These are phyloP conservation scores for Drosophila serrata DNA, from an alignment of 1,140 invertebrate genomes.

Conservation along the genomic window DNA sequence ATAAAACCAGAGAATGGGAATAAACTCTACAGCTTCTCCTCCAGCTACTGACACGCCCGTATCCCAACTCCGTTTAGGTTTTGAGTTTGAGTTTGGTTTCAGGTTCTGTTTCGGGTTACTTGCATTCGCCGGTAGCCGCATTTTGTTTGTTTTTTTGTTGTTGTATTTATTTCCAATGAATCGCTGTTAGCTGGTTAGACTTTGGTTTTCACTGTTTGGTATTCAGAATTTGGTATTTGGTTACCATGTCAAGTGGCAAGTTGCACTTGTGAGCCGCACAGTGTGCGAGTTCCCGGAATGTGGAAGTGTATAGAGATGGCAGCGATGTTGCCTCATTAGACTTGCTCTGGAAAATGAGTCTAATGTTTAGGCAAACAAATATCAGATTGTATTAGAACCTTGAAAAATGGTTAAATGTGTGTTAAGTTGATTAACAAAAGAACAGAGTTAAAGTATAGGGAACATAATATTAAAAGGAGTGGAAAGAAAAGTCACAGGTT, in stretches of 20 bases:
- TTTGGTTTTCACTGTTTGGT: slow-evolving; percentile 56
- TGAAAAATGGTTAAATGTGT: slow-evolving; percentile 1
- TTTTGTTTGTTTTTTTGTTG: slow-evolving; percentile 71
- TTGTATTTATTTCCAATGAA: slow-evolving; percentile 42
- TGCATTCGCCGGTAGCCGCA: slow-evolving; percentile 63
- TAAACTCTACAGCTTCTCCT: slow-evolving; percentile 19
- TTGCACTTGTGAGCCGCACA: slow-evolving; percentile 21
- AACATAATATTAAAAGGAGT: not conserved
- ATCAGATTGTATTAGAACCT: not conserved
- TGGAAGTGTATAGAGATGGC: slow-evolving; percentile 9
- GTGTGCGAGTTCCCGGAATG: slow-evolving; percentile 66
- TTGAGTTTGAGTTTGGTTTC: slow-evolving; percentile 8
- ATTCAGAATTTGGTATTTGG: slow-evolving; percentile 63
- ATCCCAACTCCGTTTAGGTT: not conserved
- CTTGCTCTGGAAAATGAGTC: slow-evolving; percentile 40
- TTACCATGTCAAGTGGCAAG: slow-evolving; percentile 76
- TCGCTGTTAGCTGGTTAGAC: slow-evolving; percentile 51
- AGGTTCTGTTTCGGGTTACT: slow-evolving; percentile 59
- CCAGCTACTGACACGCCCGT: slow-evolving; percentile 31
- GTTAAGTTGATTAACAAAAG: slow-evolving; percentile 13
- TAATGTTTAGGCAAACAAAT: slow-evolving; percentile 56
- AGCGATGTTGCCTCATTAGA: slow-evolving; percentile 24
- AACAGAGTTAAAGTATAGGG: too few species aligned
- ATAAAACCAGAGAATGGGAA: slow-evolving; percentile 40
- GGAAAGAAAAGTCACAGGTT: not conserved